Percentiles rank a stretch among this genome's conserved stretches.
These are phyloP conservation scores for Scaptomyza polygonia DNA, from an alignment of 2,888 invertebrate genomes.

Conservation along the genomic window DNA sequence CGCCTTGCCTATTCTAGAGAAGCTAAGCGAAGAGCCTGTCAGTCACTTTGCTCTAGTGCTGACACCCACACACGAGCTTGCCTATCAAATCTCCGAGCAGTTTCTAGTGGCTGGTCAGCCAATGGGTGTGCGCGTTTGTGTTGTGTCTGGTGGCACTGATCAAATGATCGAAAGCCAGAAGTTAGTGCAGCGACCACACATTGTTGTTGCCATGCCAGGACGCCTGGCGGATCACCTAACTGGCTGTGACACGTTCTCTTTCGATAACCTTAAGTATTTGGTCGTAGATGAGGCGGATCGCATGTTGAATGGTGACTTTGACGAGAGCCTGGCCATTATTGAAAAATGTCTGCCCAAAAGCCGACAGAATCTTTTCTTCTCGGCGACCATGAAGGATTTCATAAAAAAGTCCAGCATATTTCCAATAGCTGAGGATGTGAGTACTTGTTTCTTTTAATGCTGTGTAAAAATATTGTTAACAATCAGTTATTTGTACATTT, in stretches of 20 bases:
- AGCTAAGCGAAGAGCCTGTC: slow-evolving; percentile 96
- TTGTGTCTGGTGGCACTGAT: slow-evolving; percentile 98
- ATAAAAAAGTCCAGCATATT: slow-evolving; percentile 88
- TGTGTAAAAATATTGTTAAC: background rate
- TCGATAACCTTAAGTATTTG: slow-evolving; percentile 92
- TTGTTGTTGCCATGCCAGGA: slow-evolving; percentile 98
- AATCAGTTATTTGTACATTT: background rate
- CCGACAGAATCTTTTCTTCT: slow-evolving; percentile 95
- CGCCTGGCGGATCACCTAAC: slow-evolving; percentile 96
- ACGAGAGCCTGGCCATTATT: slow-evolving; percentile 92
- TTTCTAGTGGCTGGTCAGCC: slow-evolving; percentile 96
- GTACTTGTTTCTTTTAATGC: slow-evolving; percentile 31
- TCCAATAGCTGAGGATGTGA: slow-evolving; percentile 87
- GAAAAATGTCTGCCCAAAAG: slow-evolving; percentile 90
- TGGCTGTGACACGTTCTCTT: slow-evolving; percentile 92
- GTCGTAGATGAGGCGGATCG: slow-evolving; percentile 98
- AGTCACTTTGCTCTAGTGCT: slow-evolving; percentile 97
- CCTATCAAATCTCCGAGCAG: slow-evolving; percentile 97
- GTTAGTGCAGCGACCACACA: slow-evolving; percentile 93
- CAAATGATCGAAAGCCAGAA: slow-evolving; percentile 95
- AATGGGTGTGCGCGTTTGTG: slow-evolving; percentile 91
- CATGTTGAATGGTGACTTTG: slow-evolving; percentile 90
- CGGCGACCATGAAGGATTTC: slow-evolving; percentile 97
- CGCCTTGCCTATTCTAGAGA: slow-evolving; percentile 96
- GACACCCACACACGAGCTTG: slow-evolving; percentile 97